These are phyloP conservation scores for Sardina pilchardus DNA, from an alignment of 2,113 vertebrate species.

Conservation along the genomic window DNA sequence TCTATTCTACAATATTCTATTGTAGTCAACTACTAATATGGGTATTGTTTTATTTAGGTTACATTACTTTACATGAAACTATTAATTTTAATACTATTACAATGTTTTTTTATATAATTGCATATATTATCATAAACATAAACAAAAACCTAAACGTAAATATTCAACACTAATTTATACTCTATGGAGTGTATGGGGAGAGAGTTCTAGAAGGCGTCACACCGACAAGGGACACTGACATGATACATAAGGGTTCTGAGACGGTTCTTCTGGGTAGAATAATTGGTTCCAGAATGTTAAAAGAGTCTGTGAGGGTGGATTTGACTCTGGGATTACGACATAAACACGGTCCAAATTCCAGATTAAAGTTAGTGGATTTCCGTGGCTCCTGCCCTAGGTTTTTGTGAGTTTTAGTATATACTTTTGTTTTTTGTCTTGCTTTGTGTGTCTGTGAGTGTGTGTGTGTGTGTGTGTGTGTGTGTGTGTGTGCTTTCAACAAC, in stretches of 20 bases:
- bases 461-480: background rate
- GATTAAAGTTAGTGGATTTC: background rate
- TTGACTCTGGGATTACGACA: background rate
- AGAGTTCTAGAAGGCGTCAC: background rate
- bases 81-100: too few relatives aligned
- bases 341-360: background rate
- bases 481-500: background rate
- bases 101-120: too few relatives aligned
- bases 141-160: too few relatives aligned
- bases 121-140: too few relatives aligned
- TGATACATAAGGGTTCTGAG: background rate
- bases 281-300: background rate
- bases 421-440: background rate
- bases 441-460: background rate
- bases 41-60: too few relatives aligned
- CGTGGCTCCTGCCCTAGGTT: background rate
- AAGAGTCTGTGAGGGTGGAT: background rate
- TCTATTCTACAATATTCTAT: too few relatives aligned
- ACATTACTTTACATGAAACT: too few relatives aligned
- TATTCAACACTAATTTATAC: too few relatives aligned
- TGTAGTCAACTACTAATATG: too few relatives aligned
- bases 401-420: background rate
- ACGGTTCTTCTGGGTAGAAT: background rate
- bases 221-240: background rate
- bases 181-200: too few relatives aligned